These are phyloP conservation scores for Prinia subflava DNA, from an alignment of 2,113 vertebrate genomes.

Conservation along the genomic window DNA sequence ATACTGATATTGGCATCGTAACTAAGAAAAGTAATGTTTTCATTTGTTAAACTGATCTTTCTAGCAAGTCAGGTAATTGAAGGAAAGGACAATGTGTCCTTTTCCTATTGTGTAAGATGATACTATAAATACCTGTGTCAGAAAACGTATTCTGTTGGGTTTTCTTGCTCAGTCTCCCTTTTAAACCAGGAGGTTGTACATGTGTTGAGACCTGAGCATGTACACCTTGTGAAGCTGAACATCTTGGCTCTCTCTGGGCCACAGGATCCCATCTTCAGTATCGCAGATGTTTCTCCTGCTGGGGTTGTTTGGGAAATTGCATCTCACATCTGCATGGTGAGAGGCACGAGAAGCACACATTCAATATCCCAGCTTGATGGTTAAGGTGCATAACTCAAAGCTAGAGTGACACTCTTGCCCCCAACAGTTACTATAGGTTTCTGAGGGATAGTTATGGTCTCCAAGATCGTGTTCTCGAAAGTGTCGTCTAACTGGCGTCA, in stretches of 20 bases:
- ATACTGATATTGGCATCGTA: not conserved
- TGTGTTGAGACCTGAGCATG: not conserved
- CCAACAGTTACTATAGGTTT: not conserved
- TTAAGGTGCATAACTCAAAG: not conserved
- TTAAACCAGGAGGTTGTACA: not conserved
- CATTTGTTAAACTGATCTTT: not conserved
- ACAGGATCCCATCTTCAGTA: not conserved
- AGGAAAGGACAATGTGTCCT: not conserved
- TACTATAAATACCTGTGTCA: not conserved
- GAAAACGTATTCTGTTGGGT: not conserved
- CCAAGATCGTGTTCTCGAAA: not conserved
- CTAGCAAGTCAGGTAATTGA: not conserved
- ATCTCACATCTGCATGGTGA: not conserved
- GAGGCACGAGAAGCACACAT: not conserved
- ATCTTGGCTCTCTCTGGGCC: not conserved
- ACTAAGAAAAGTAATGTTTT: not conserved
- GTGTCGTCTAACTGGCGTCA: not conserved
- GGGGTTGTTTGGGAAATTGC: not conserved
- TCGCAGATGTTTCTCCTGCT: not conserved
- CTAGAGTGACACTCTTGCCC: not conserved
- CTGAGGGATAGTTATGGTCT: not conserved
- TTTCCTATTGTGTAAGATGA: not conserved
- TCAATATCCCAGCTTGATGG: not conserved
- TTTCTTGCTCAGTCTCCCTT: not conserved
- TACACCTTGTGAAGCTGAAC: not conserved